These are phyloP conservation scores for Chaetodon trifascialis DNA, from an alignment of 2,113 vertebrate species.

Conservation along the genomic window DNA sequence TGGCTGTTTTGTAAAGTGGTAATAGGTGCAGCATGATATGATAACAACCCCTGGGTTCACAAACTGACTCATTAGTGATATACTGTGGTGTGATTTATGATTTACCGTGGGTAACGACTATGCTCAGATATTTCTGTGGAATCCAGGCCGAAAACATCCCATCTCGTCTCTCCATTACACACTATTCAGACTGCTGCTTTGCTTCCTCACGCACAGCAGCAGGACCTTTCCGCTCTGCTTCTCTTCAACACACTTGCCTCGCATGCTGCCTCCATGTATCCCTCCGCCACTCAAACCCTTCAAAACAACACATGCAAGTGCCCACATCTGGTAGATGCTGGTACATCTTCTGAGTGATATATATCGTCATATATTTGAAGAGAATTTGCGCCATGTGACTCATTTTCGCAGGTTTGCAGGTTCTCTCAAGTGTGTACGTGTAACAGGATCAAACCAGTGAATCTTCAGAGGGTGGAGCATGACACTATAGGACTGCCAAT, in stretches of 20 bases:
- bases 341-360: background rate
- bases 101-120: background rate
- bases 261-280: slow-evolving; percentile 12
- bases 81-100: background rate
- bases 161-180: slow-evolving; percentile 27
- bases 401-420: slow-evolving; percentile 8
- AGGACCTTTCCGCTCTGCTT: slow-evolving; percentile 64
- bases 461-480: slow-evolving; percentile 29
- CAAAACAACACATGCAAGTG: background rate
- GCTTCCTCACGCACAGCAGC: slow-evolving; percentile 45
- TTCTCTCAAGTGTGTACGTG: slow-evolving; percentile 42
- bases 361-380: background rate
- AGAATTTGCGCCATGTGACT: slow-evolving; percentile 10
- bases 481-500: slow-evolving; percentile 54
- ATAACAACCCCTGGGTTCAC: background rate
- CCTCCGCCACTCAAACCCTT: background rate
- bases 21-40: slow-evolving; percentile 2
- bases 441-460: slow-evolving; percentile 32
- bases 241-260: slow-evolving; percentile 37
- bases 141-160: slow-evolving; percentile 17
- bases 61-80: background rate
- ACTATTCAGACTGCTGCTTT: slow-evolving; percentile 50
- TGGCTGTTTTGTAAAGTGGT: slow-evolving; percentile 3
- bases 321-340: slow-evolving; percentile 1
- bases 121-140: background rate